Evolutionary conservation across 2,888 invertebrate species (phyloP), one percentile per base, ranked within the genome.

Genomic region (Meiosimyza platycephala): DNA sequence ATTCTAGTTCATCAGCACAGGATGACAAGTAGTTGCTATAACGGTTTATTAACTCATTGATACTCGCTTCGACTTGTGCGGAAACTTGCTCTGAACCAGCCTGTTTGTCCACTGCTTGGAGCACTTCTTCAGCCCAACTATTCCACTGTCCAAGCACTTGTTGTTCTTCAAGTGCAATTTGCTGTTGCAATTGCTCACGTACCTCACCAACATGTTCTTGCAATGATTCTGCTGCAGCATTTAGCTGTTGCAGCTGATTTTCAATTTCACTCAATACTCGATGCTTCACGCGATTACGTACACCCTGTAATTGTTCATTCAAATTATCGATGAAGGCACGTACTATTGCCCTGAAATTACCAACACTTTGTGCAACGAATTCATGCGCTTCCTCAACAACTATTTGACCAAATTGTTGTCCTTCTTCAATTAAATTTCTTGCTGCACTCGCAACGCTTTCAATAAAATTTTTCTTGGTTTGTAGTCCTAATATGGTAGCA

Each of bases 41-140:
- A 15, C 60, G 66, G 52, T 62, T 67, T 5, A 67, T 33, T 11
- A 47, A 54, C 13, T 72, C 72, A 47, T 72, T 60, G 67, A 60
- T 60, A 11, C 67, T 40, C 6, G 0, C 4, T 15, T 55, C 54
- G 5, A 66, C 59, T 47, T 66, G 33, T 13, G 18, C 18, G 1
- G 22, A 22, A 11, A 15, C 28, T 12, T 59, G 51, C 6, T 28
- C 60, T 54, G 60, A 15, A 40, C 47, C 48, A 47, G 28, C 67
- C 33, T 6, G 60, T 67, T 3, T 51, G 2, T n/a, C 18, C 9
- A 13, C 47, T 12, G 48, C 67, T 7, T 33, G 13, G 16, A 66
- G 50, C 13, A 47, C 22, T 15, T n/a, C 47, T 12, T 28, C 51
- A 22, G 67, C 59, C 59, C 60, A 60, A 2, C 13, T 16, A 18